Conservation (phyloP, 2,113 vertebrate species). For the Poecile atricapillus region DNA sequence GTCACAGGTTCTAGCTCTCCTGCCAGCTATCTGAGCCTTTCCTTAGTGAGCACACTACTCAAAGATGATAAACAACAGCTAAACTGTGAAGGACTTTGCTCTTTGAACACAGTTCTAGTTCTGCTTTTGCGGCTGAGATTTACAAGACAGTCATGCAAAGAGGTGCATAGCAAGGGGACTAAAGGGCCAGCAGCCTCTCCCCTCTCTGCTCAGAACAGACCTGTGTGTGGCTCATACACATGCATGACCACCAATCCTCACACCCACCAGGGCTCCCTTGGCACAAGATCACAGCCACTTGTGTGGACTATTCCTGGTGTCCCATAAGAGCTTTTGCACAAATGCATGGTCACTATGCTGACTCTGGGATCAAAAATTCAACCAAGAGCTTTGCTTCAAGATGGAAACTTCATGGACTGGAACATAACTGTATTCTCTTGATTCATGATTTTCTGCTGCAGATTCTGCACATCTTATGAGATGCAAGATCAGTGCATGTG, state of each 20-base stretch:
- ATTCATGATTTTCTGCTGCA: background rate
- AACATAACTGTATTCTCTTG: background rate
- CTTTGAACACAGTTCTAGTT: background rate
- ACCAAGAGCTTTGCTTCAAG: background rate
- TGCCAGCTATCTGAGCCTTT: constrained; percentile 23
- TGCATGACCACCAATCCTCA: background rate
- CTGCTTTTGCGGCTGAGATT: background rate
- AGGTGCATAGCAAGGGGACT: background rate
- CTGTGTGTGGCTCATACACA: accelerated
- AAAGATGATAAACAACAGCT: constrained; percentile 37
- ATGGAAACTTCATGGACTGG: background rate
- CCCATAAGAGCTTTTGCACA: background rate
- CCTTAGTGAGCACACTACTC: background rate
- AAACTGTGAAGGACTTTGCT: background rate
- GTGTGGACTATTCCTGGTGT: background rate
- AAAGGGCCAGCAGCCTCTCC: background rate
- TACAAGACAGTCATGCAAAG: background rate
- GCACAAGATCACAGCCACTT: background rate
- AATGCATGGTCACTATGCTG: background rate
- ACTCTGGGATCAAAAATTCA: background rate
- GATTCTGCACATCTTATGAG: background rate
- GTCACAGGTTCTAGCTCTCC: constrained; percentile 43
- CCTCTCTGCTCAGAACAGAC: background rate
- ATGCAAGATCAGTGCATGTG: background rate
- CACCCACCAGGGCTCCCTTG: background rate